A percentile compares a stretch with the other conserved stretches of the same genome.
Conservation (phyloP, 2,113 vertebrate genomes). For the Indicator maculatus region DNA sequence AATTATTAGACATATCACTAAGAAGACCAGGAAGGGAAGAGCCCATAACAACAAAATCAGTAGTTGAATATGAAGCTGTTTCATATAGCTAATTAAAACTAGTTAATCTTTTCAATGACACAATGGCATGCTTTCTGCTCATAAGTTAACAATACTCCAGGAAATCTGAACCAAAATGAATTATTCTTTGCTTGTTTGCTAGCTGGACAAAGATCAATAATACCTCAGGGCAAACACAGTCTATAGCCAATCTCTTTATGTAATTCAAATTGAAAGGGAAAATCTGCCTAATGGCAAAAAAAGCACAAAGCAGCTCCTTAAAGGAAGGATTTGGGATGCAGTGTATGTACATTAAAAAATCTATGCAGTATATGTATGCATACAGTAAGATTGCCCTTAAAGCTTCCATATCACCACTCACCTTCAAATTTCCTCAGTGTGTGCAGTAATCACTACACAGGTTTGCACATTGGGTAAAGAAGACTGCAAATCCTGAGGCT, state of each 20-base stretch:
- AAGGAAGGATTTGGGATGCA: background rate
- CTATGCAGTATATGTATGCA: accelerated
- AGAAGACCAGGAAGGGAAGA: background rate
- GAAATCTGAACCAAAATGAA: conserved; percentile 17
- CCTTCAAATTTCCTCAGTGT: accelerated
- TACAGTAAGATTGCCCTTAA: background rate
- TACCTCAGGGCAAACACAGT: background rate
- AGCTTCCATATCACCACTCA: background rate
- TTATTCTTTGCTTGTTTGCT: conserved; percentile 11
- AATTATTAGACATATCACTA: background rate
- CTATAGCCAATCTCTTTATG: background rate
- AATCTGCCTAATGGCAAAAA: background rate
- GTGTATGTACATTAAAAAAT: background rate
- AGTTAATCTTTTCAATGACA: conserved; percentile 16
- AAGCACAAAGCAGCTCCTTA: background rate
- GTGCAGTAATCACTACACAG: accelerated
- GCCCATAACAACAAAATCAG: background rate
- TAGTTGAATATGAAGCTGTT: background rate
- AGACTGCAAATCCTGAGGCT: background rate
- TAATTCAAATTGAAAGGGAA: background rate
- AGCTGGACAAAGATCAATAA: conserved; percentile 10
- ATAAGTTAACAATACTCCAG: background rate
- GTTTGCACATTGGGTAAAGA: background rate
- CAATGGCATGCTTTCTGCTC: background rate
- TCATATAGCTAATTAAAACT: background rate